Conservation (phyloP, 1,140 invertebrate genomes). For the Euglossa dilemma region DNA sequence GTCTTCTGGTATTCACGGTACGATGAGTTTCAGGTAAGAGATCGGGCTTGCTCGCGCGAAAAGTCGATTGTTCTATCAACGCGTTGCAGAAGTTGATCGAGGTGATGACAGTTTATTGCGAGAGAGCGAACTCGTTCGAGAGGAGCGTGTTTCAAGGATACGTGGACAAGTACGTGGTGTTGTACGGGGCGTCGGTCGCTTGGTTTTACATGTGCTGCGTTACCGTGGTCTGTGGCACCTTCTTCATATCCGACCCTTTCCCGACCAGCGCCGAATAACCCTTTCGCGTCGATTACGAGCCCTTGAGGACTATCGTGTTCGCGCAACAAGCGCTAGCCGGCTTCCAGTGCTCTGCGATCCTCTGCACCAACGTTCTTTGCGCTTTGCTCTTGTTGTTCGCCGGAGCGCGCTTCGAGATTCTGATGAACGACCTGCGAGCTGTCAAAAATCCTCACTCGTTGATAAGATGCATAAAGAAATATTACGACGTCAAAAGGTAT, state of each 20-base stretch:
- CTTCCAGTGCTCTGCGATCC: slow-evolving; percentile 49
- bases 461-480: not conserved
- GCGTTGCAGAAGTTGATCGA: slow-evolving; percentile 55
- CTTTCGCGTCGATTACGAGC: slow-evolving; percentile 51
- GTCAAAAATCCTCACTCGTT: not conserved
- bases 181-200: slow-evolving; percentile 39
- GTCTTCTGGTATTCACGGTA: slow-evolving; percentile 30
- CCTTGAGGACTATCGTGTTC: slow-evolving; percentile 52
- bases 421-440: slow-evolving; percentile 4
- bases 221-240: slow-evolving; percentile 29
- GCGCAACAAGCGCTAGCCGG: slow-evolving; percentile 53
- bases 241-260: slow-evolving; percentile 6
- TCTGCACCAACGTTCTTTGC: slow-evolving; percentile 58
- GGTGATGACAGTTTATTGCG: slow-evolving; percentile 58
- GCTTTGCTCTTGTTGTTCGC: slow-evolving; percentile 57
- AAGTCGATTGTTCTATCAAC: not conserved
- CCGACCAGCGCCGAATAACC: slow-evolving; percentile 67
- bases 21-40: slow-evolving; percentile 53
- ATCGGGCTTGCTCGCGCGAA: too few relatives aligned
- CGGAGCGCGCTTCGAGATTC: slow-evolving; percentile 56
- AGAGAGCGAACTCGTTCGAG: slow-evolving; percentile 42
- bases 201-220: slow-evolving; percentile 54
- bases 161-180: slow-evolving; percentile 32
- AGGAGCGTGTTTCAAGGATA: slow-evolving; percentile 53
- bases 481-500: not conserved